Evolutionary conservation across 2,888 invertebrate species (phyloP), one percentile per base, ranked within the genome.

Genomic region (Spilosoma lubricipeda): DNA sequence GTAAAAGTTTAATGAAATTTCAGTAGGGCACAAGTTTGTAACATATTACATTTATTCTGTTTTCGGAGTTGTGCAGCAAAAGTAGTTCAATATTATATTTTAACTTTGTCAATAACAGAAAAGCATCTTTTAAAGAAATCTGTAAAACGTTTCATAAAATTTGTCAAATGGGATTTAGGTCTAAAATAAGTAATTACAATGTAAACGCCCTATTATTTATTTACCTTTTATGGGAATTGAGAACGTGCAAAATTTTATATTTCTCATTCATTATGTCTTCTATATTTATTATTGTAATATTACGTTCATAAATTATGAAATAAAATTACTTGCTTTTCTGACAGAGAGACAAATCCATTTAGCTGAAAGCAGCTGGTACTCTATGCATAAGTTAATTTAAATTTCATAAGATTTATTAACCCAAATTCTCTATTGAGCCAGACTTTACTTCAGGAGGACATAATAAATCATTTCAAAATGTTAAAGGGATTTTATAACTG

Each of bases 331-430:
- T 48, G 36, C 45, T 73, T 68, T 36, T 27, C 67, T 59, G 42
- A 69, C 52, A 64, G 67, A 73, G 42, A 77, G 52, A 70, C 63
- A 66, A 77, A 75, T 82, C 59, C 63, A 75, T 63, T 80, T 45
- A 66, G 36, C 59, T 75, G 13, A 45, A 66, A 67, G 67, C 71
- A 71, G 71, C 64, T 74, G 79, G 45, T 74, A 73, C 59, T 33
- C 36, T 69, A 56, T 59, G 66, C 67, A 74, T 76, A 76, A 77
- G n/a, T 80, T 83, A 75, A 78, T 79, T 82, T 67, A 66, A 77
- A 72, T 69, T 75, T 76, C 68, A 59, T 68, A 56, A 77, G 71
- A 73, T 77, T 77, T 76, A 78, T 70, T 63, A 71, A 72, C 65
- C 67, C 20, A 77, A 75, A 65, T 77, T 11, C 45, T 69, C 48